These are phyloP conservation scores for Syrmaticus mikado DNA, from an alignment of 2,113 vertebrate genomes.

Conservation along the genomic window DNA sequence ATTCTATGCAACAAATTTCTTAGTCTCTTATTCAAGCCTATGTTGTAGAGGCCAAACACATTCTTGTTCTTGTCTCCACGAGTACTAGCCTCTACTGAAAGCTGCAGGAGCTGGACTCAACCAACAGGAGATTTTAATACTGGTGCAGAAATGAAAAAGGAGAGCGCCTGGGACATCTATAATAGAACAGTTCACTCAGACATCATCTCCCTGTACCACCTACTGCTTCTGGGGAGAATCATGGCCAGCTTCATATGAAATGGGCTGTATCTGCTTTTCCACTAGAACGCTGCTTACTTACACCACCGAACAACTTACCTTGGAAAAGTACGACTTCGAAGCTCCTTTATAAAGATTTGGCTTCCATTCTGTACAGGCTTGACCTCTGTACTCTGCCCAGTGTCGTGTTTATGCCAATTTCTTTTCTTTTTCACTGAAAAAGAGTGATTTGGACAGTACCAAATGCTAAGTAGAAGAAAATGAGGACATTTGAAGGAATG, in stretches of 20 bases:
- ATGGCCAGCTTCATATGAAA: neutral
- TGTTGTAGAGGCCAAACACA: neutral
- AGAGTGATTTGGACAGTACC: neutral
- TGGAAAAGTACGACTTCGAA: constrained; percentile 94
- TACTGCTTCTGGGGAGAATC: neutral
- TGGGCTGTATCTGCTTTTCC: neutral
- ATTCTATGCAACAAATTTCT: neutral
- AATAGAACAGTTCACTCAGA: neutral
- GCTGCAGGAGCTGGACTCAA: neutral
- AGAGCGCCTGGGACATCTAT: neutral
- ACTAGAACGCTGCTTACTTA: fast-evolving
- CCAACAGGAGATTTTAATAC: neutral
- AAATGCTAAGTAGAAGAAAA: neutral
- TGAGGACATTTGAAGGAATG: neutral
- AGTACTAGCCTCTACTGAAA: neutral
- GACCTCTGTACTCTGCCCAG: constrained; percentile 89
- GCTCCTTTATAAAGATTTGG: constrained; percentile 97
- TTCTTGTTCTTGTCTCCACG: neutral
- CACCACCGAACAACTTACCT: constrained; percentile 79
- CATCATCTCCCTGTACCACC: fast-evolving
- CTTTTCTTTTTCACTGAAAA: constrained; percentile 96
- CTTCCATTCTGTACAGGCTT: constrained; percentile 97
- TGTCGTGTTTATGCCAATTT: constrained; percentile 94
- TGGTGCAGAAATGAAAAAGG: neutral
- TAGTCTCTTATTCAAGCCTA: neutral